Conservation (phyloP, 2,888 invertebrate genomes). For the Ophioninae sp. region DNA sequence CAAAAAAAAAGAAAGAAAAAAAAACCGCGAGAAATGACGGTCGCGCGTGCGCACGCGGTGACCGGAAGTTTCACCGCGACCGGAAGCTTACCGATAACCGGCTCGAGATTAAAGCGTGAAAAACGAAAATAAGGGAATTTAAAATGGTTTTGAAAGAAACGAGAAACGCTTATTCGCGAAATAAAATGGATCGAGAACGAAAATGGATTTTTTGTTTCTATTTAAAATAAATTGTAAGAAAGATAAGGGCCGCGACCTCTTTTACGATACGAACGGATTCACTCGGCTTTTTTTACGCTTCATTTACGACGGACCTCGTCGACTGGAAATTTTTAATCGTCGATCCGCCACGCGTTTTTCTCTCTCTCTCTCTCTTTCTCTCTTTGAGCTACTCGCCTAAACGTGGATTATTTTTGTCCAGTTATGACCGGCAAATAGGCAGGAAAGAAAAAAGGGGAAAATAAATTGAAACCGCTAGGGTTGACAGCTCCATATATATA, state of each 20-base stretch:
- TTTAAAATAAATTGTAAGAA: constrained; percentile 16
- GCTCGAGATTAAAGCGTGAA: constrained; percentile 13
- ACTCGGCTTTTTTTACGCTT: constrained; percentile 54
- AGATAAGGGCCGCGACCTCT: constrained; percentile 17
- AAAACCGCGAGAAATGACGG: constrained; percentile 2
- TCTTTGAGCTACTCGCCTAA: background rate
- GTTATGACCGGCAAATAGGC: constrained; percentile 32
- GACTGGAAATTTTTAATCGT: constrained; percentile 67
- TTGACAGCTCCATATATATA: background rate
- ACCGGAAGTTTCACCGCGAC: constrained; percentile 38
- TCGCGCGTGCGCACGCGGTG: constrained; percentile 2
- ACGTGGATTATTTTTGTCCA: background rate
- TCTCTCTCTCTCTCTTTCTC: background rate
- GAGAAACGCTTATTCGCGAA: background rate
- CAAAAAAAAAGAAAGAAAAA: background rate
- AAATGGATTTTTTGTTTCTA: too few species aligned
- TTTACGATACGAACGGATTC: background rate
- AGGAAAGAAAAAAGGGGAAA: constrained; percentile 23
- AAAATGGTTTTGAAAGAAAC: background rate
- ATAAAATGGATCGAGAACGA: background rate
- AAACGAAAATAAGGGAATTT: too few species aligned
- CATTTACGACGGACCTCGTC: constrained; percentile 55
- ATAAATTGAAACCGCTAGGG: constrained; percentile 44
- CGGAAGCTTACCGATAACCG: constrained; percentile 56
- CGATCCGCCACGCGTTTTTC: constrained; percentile 46